Evolutionary conservation across 2,113 vertebrate species (phyloP), one percentile per base, ranked within the genome.

Genomic region (Phasianus colchicus): DNA sequence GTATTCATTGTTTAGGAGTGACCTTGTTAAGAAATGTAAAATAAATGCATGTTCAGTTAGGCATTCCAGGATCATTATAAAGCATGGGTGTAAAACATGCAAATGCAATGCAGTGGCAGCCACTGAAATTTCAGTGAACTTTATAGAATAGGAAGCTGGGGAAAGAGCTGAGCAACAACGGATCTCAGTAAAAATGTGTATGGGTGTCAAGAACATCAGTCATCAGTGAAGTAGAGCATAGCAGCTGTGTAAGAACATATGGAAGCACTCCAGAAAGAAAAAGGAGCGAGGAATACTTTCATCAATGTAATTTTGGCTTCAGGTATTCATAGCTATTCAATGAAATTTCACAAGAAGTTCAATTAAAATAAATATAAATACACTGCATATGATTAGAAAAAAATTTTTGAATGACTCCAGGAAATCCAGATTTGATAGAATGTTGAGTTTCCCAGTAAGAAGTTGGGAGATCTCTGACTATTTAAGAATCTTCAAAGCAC

Each of bases 231-330:
- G 83, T 89, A 81, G 69, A 89, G 61, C 0, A 0, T 55, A 88
- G 43, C 69, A 65, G 72, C 71, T 92, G 64, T 74, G 13, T 88
- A 78, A 88, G 47, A 95, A 58, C 69, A 65, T 30, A 25, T 91
- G 89, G 77, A 95, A 92, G 48, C 25, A 19, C 52, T 95, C 79
- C 85, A 92, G 75, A 89, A 93, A 93, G 69, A 70, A 77, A 67
- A 25, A 67, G 13, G 47, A 88, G 13, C 9, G 30, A 88, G 38
- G 24, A 86, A 45, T 95, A 67, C 42, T 89, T 47, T 30, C 70
- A 45, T 90, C 72, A 54, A 83, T 5, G 20, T 24, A 71, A 8
- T 77, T 88, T 89, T 89, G 69, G 57, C 72, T 74, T 92, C 43
- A 78, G 83, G 57, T 95, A 54, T 54, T 89, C 34, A 42, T 45